phyloP scores from a whole-genome alignment of 2,113 vertebrate genomes.

The Dermatemys mawii region DNA sequence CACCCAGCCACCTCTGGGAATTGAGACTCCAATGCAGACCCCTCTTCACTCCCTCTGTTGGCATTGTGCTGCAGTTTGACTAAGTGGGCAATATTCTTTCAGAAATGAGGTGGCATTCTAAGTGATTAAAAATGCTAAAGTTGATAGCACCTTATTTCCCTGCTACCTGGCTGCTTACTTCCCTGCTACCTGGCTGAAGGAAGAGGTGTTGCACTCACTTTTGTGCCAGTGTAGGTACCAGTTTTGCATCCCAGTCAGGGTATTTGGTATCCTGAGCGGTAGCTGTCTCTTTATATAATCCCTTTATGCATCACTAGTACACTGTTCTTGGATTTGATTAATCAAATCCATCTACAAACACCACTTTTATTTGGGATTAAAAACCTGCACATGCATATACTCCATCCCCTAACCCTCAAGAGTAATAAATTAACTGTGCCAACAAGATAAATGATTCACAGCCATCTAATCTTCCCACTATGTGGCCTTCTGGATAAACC shows the following conservation, averaged over 20 bases:
- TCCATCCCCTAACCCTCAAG: background rate
- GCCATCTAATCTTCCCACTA: constrained; percentile 22
- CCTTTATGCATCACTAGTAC: background rate
- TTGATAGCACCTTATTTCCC: background rate
- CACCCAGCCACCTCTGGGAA: background rate
- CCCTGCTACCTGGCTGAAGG: background rate
- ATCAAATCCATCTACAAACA: background rate
- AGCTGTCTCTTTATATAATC: background rate
- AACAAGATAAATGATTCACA: background rate
- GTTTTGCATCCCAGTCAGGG: background rate
- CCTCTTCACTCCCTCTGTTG: background rate
- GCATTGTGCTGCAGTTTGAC: background rate
- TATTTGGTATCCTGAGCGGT: background rate
- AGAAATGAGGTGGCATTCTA: background rate
- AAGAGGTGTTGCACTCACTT: background rate
- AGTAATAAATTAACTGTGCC: background rate
- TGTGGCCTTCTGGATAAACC: constrained; percentile 44
- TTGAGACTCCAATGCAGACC: background rate
- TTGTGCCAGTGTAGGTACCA: background rate
- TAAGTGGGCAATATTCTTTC: constrained; percentile 5
- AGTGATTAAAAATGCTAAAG: background rate
- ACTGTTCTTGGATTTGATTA: background rate
- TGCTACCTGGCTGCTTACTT: background rate
- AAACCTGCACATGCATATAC: background rate
- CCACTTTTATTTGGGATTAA: background rate